Evolutionary conservation across 2,888 invertebrate species (phyloP), one percentile per base, ranked within the genome.

Genomic region (Crossocerus cetratus): DNA sequence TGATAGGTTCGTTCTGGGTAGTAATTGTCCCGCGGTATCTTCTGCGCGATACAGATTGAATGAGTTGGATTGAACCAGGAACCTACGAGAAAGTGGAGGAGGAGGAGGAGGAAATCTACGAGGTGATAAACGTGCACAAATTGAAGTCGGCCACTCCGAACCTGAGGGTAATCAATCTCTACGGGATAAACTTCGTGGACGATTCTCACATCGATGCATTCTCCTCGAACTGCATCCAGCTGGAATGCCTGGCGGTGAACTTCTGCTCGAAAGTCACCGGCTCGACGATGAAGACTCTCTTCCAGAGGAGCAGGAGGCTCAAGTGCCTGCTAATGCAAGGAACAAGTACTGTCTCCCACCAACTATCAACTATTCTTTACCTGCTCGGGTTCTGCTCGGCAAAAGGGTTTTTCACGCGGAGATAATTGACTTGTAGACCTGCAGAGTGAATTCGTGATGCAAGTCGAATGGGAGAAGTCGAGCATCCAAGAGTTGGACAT

Each of bases 191-290:
- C 91, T 99, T 99, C 84, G 97, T 99, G 5, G 99, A 99, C 84
- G 99, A 99, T 92, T 97, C 97, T 0, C 99, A 99, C 85, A 98
- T 99, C 59, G 99, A 99, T 89, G 98, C 99, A 0, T 97, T 99
- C 90, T 97, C 97, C 83, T 97, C 97, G 2, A 98, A 98, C 88
- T 98, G 98, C 89, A 98, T 98, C 84, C 96, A 99, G 94, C 91
- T 99, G 87, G 99, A 99, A 91, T 98, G 98, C 86, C 91, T 99
- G 74, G 98, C 99, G 3, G 97, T 99, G 5, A 99, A 99, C 91
- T 99, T 94, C 91, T 99, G 99, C 91, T 94, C 96, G 80, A 98
- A 99, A 90, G 98, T 99, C 49, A 98, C 97, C 0, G 99, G 99
- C 0, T 95, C 98, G 13, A 98, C 98, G 0, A 94, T 99, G 91